phyloP scores from a whole-genome alignment of 2,797 vertebrate genomes.

The Serranus cabrilla region DNA sequence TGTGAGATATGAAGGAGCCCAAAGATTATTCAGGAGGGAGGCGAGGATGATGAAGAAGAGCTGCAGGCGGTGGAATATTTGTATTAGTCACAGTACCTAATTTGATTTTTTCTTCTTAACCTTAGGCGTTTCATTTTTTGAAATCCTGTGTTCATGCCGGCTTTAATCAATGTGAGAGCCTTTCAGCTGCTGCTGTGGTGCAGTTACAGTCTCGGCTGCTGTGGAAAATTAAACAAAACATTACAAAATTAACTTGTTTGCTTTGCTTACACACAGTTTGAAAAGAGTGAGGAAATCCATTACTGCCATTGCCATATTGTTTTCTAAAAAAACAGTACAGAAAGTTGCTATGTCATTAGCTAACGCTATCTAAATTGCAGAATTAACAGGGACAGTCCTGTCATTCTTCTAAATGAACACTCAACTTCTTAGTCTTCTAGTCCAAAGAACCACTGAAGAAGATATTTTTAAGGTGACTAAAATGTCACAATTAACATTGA shows the following conservation, averaged over 20 bases:
- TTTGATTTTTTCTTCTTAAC: constrained; percentile 21
- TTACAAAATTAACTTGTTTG: background rate
- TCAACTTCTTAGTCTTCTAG: too few species aligned
- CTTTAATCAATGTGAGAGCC: constrained; percentile 14
- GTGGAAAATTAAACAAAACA: background rate
- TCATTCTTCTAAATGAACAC: too few species aligned
- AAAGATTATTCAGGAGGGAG: constrained; percentile 36
- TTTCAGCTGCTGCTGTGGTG: background rate
- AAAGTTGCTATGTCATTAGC: too few species aligned
- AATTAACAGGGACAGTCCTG: too few species aligned
- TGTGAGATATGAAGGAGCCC: constrained; percentile 40
- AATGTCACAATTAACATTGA: too few species aligned
- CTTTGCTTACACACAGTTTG: too few species aligned
- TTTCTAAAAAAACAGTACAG: too few species aligned
- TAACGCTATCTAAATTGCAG: too few species aligned
- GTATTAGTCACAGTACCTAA: constrained; percentile 10
- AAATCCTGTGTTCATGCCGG: background rate
- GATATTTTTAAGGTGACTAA: too few species aligned
- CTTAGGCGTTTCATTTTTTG: background rate
- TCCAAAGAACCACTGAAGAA: too few species aligned
- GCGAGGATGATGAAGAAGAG: constrained; percentile 19
- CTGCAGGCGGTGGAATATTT: constrained; percentile 1
- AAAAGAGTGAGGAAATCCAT: too few species aligned
- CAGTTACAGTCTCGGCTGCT: background rate
- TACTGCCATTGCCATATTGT: too few species aligned